A percentile compares a stretch with the other conserved stretches of the same genome.
These are phyloP conservation scores for Temnopleurus reevesii DNA, from an alignment of 53 echinoderm and acorn worm species.

Conservation along the genomic window DNA sequence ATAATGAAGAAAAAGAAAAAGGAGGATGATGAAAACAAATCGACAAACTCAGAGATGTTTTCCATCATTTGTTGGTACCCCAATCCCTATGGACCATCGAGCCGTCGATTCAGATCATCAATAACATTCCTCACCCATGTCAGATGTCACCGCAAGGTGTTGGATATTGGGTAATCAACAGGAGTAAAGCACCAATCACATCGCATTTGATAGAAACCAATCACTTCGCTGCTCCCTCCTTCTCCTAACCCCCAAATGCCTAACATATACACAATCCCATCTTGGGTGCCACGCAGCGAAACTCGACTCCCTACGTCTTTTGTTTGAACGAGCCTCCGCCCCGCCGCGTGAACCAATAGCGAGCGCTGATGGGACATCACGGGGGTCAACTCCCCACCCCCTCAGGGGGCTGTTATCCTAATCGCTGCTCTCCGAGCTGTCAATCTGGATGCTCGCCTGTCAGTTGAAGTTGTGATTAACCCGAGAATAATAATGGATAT, in stretches of 20 bases:
- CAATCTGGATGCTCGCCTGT: constrained; percentile 50
- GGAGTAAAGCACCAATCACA: constrained; percentile 45
- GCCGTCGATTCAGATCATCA: no score
- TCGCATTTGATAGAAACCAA: not conserved
- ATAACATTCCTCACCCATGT: not conserved
- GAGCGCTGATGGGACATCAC: constrained; percentile 5
- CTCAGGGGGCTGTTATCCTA: constrained; percentile 41
- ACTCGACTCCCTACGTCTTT: constrained; percentile 52
- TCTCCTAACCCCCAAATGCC: no score
- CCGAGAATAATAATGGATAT: constrained; percentile 55
- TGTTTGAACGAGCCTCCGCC: constrained; percentile 53
- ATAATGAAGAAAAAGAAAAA: not conserved
- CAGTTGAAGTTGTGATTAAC: constrained; percentile 61
- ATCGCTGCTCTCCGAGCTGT: constrained; percentile 43
- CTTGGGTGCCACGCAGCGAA: constrained; percentile 24
- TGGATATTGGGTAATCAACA: constrained; percentile 42
- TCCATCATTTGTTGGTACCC: not conserved
- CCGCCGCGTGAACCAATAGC: constrained; percentile 59
- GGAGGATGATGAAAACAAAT: not conserved
- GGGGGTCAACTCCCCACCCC: constrained; percentile 40
- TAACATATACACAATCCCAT: not conserved
- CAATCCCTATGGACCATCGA: not conserved
- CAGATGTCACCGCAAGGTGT: not conserved
- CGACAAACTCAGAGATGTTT: not conserved
- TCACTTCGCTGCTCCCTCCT: constrained; percentile 11